These are phyloP conservation scores for Cottus gobio DNA, from an alignment of 2,113 vertebrate genomes.

Conservation along the genomic window DNA sequence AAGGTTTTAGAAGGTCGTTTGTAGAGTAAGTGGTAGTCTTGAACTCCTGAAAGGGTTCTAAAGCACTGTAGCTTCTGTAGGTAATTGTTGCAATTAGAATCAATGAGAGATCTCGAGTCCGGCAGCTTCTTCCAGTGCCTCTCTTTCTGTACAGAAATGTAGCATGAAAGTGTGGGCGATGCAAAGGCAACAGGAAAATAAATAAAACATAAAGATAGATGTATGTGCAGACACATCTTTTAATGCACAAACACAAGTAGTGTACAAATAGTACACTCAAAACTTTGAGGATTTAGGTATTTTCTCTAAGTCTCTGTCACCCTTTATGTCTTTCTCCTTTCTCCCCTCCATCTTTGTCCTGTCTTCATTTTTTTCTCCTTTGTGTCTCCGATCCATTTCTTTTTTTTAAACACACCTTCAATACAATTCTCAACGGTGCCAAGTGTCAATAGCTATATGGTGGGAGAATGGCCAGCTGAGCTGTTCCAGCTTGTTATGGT, in stretches of 20 bases:
- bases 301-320: conserved; percentile 1
- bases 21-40: conserved; percentile 39
- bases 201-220: neutral
- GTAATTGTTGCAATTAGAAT: conserved; percentile 73
- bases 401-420: conserved; percentile 31
- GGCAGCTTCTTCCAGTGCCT: conserved; percentile 15
- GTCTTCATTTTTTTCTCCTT: conserved; percentile 1
- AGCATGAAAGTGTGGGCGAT: neutral
- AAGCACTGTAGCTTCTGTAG: conserved; percentile 42
- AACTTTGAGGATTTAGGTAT: conserved; percentile 34
- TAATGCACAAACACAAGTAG: conserved; percentile 13
- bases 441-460: conserved; percentile 58
- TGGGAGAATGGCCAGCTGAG: conserved; percentile 50
- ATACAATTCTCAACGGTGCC: conserved; percentile 17
- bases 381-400: neutral
- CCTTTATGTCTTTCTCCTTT: conserved; percentile 13
- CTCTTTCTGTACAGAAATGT: conserved; percentile 17
- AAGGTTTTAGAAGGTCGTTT: conserved; percentile 34
- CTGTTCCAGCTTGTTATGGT: conserved; percentile 47
- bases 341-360: conserved; percentile 1
- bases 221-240: neutral
- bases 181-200: neutral
- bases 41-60: conserved; percentile 47
- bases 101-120: conserved; percentile 26
- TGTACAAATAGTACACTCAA: neutral